Base-by-base conservation (phyloP, 2,888 invertebrate genomes). In the Rhyacophila evoluta region DNA sequence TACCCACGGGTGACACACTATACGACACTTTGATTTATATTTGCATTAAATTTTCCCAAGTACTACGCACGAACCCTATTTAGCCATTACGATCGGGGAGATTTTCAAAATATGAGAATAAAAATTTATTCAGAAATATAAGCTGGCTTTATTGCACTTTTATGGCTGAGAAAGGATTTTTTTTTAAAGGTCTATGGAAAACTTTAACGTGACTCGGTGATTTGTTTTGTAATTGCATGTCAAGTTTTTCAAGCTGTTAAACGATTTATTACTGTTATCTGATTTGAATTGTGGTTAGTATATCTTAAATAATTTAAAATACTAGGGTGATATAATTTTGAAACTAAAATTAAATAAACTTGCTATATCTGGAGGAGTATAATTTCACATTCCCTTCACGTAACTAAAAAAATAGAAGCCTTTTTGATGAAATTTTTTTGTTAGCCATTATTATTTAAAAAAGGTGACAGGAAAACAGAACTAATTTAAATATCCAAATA, bases 1-100 rank as follows among this genome's bases (percentile, higher is more conserved):
- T 69, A 69, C 76, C 79, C 79, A 19, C n/a, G 72, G 79, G 79
- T 79, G 79, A 77, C 79, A 79, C 72, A 39, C 69, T 79, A 72
- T 77, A 41, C 55, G 41, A 70, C 76, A 41, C 41, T 41, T 73
- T 77, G 77, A 77, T 77, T 77, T 77, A 77, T 77, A 77, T 69
- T 72, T 77, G 73, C 68, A 77, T 73, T 77, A 73, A 77, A 77
- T 77, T 78, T 74, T 33, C 73, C 27, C 39, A 29, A 33, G 36
- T 33, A 38, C 73, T 28, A 73, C 28, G 37, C 27, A 73, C 73
- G 28, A 39, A 39, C 25, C 38, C 25, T 25, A 36, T 38, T 39
- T 37, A 38, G 25, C 25, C 36, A 70, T 70, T 70, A 70, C 70
- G 70, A 70, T 33, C 70, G 38, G 19, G 29, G 70, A 69, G 70